Evolutionary conservation across 2,113 vertebrate genomes (phyloP).

Genomic region (Podarcis muralis): DNA sequence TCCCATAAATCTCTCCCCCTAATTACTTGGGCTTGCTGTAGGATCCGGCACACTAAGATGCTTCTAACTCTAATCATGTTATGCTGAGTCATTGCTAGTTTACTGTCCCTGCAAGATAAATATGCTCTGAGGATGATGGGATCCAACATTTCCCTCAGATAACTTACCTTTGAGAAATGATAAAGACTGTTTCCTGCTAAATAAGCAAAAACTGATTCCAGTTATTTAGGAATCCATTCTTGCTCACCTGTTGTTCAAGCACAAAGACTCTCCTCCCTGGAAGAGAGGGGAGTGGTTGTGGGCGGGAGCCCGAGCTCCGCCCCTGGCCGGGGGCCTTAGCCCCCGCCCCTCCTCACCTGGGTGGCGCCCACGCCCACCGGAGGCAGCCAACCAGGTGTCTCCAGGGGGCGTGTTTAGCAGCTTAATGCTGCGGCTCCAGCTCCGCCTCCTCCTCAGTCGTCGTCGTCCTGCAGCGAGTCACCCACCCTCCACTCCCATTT

Average conservation of each 20-base stretch:
- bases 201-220: neutral
- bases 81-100: neutral
- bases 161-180: neutral
- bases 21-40: neutral
- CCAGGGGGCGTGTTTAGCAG: too few species aligned
- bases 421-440: too few species aligned
- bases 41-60: neutral
- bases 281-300: too few species aligned
- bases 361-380: too few species aligned
- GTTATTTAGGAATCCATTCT: neutral
- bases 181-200: neutral
- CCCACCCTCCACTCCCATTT: too few species aligned
- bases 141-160: neutral
- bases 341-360: too few species aligned
- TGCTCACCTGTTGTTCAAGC: neutral
- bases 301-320: too few species aligned
- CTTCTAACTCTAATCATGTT: constrained; percentile 5
- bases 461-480: too few species aligned
- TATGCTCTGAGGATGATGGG: neutral
- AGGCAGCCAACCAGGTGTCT: too few species aligned
- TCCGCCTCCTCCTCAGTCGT: too few species aligned
- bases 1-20: neutral
- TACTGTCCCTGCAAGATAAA: neutral
- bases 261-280: too few species aligned
- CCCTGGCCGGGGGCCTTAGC: too few species aligned